Conservation (phyloP, 2,888 invertebrate species). For the Caenorhabditis virilis region DNA sequence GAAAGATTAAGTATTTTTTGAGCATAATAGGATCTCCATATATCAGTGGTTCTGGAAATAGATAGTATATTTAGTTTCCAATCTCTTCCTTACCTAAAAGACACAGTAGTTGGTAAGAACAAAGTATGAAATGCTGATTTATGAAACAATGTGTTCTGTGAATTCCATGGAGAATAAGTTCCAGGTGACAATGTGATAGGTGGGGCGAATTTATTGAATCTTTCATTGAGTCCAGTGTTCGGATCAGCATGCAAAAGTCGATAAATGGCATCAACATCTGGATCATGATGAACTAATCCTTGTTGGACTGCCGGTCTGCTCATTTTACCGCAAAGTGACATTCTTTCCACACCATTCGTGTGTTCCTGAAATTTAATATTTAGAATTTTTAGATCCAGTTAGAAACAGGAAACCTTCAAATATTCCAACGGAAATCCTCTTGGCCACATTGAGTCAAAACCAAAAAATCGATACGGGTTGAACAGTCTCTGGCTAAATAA, state of each 20-base stretch:
- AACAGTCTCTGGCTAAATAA: no score
- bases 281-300: constrained; percentile 47
- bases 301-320: constrained; percentile 44
- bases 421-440: no score
- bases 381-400: no score
- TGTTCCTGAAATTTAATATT: no score
- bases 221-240: constrained; percentile 25
- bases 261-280: no score
- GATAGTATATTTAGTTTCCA: no score
- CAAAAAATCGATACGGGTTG: constrained; percentile 48
- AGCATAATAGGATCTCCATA: constrained; percentile 49
- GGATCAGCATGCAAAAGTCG: no score
- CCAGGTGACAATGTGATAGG: constrained; percentile 39
- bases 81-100: no score
- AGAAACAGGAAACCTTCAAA: constrained; percentile 24
- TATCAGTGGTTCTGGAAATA: constrained; percentile 49
- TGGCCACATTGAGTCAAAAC: constrained; percentile 45
- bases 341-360: constrained; percentile 26
- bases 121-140: constrained; percentile 46
- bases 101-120: constrained; percentile 48
- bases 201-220: constrained; percentile 43
- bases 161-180: no score
- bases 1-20: constrained; percentile 44
- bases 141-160: constrained; percentile 50
- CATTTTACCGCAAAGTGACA: constrained; percentile 31